A percentile compares a stretch with the other conserved stretches of the same genome.
Conservation (phyloP, 2,888 invertebrate genomes). For the Drosophila monieri region DNA sequence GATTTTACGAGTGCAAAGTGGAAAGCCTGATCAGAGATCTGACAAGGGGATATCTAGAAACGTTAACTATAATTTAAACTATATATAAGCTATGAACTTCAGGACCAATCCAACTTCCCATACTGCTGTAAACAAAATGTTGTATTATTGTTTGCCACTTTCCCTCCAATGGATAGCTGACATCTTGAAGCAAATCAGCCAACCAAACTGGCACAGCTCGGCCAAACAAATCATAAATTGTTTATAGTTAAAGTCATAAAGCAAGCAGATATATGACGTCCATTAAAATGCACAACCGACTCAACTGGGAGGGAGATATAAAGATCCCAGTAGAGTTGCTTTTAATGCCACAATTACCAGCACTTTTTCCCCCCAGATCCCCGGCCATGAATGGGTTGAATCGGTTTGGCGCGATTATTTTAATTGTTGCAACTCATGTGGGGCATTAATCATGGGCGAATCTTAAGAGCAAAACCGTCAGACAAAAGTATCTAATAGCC, state of each 20-base stretch:
- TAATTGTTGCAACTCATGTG: constrained; percentile 66
- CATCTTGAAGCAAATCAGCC: background rate
- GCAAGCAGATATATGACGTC: constrained; percentile 60
- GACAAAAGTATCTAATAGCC: constrained; percentile 77
- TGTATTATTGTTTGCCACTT: background rate
- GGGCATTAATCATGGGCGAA: constrained; percentile 71
- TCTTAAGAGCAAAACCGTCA: constrained; percentile 64
- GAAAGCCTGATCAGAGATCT: background rate
- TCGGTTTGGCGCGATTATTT: constrained; percentile 56
- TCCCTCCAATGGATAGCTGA: background rate
- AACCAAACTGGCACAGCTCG: constrained; percentile 29
- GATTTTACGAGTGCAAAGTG: constrained; percentile 6
- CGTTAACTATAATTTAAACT: too few relatives aligned
- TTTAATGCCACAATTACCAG: constrained; percentile 48
- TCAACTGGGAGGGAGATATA: background rate
- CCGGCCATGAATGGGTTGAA: constrained; percentile 10
- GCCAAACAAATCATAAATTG: constrained; percentile 65
- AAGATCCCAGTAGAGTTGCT: constrained; percentile 23
- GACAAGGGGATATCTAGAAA: background rate
- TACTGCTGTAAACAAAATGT: too few relatives aligned
- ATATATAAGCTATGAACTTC: too few relatives aligned
- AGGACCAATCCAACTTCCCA: too few relatives aligned
- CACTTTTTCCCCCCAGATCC: constrained; percentile 30
- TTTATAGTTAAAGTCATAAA: constrained; percentile 71
- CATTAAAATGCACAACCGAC: constrained; percentile 57